Evolutionary conservation across 2,113 vertebrate genomes (phyloP).

Genomic region (Syngnathus typhle): DNA sequence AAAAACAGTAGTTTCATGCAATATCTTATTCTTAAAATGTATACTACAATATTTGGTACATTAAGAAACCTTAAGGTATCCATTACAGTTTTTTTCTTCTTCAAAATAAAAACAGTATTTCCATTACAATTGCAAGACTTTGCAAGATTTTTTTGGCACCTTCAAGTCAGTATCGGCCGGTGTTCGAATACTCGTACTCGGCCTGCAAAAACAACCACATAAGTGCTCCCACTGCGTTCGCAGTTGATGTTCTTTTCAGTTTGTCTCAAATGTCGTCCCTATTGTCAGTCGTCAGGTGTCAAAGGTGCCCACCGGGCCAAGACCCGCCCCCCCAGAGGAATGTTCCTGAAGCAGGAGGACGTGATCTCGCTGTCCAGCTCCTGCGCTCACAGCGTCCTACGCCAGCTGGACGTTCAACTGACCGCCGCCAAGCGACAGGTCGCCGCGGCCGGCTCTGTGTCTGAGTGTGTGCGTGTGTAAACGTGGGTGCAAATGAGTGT

Average conservation of each 20-base stretch:
- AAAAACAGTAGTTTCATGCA: too few relatives aligned
- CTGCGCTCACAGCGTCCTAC: constrained; percentile 80
- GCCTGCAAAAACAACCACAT: too few relatives aligned
- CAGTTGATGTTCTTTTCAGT: not conserved
- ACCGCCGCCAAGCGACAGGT: constrained; percentile 95
- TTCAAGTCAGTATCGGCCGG: too few relatives aligned
- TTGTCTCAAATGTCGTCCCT: not conserved
- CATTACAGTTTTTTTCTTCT: too few relatives aligned
- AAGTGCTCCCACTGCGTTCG: too few relatives aligned
- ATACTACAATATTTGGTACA: too few relatives aligned
- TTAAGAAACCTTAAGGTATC: too few relatives aligned
- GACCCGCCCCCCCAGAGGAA: constrained; percentile 92
- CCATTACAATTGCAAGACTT: too few relatives aligned
- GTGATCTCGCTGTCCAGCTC: constrained; percentile 84
- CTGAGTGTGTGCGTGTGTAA: not conserved
- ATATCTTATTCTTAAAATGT: too few relatives aligned
- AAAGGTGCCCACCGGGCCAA: constrained; percentile 82
- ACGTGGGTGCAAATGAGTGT: not conserved
- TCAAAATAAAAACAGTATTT: too few relatives aligned
- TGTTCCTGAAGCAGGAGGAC: constrained; percentile 89
- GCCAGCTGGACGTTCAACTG: constrained; percentile 88
- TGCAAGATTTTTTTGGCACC: too few relatives aligned
- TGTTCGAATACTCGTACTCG: too few relatives aligned
- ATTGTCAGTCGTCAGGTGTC: constrained; percentile 44
- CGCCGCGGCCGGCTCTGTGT: not conserved